Conservation (phyloP, 64 coral and sea anemone genomes). For the Cladopsammia gracilis region DNA sequence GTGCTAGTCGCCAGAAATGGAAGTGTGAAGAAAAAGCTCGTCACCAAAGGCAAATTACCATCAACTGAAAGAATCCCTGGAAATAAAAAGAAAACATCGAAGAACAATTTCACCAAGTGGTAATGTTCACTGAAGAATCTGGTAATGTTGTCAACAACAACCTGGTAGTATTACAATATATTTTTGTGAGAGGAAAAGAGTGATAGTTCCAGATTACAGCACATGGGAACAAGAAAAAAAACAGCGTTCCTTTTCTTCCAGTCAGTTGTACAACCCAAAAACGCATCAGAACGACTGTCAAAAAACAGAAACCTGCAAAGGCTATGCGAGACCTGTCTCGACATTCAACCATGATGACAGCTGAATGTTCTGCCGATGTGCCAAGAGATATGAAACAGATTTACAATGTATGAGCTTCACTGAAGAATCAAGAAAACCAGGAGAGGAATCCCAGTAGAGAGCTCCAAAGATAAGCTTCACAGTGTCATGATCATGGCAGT, state of each 20-base stretch:
- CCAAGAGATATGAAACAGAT: constrained; percentile 70
- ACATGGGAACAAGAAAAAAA: constrained; percentile 71
- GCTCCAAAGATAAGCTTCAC: constrained; percentile 62
- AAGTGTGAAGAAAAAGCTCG: constrained; percentile 45
- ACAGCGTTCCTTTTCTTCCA: constrained; percentile 64
- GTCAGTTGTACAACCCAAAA: constrained; percentile 59
- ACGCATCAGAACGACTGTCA: constrained; percentile 38
- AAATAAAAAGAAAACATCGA: constrained; percentile 63
- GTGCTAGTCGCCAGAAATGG: constrained; percentile 48
- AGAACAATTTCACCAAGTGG: constrained; percentile 66
- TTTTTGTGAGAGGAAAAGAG: constrained; percentile 64
- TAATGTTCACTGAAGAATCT: constrained; percentile 55
- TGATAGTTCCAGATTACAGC: constrained; percentile 49
- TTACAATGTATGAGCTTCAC: constrained; percentile 41
- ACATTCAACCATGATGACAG: constrained; percentile 61
- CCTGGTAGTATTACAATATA: constrained; percentile 62
- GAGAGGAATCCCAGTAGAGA: constrained; percentile 55
- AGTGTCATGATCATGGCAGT: constrained; percentile 76
- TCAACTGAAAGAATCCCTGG: constrained; percentile 12
- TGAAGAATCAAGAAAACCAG: constrained; percentile 48
- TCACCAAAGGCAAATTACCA: constrained; percentile 48
- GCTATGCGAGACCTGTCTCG: constrained; percentile 33
- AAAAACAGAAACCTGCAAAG: constrained; percentile 68
- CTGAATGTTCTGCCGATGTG: constrained; percentile 31
- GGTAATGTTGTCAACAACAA: constrained; percentile 23